A percentile compares a stretch with the other conserved stretches of the same genome.
These are phyloP conservation scores for Cyclina sinensis DNA, from an alignment of 1,140 invertebrate species.

Conservation along the genomic window DNA sequence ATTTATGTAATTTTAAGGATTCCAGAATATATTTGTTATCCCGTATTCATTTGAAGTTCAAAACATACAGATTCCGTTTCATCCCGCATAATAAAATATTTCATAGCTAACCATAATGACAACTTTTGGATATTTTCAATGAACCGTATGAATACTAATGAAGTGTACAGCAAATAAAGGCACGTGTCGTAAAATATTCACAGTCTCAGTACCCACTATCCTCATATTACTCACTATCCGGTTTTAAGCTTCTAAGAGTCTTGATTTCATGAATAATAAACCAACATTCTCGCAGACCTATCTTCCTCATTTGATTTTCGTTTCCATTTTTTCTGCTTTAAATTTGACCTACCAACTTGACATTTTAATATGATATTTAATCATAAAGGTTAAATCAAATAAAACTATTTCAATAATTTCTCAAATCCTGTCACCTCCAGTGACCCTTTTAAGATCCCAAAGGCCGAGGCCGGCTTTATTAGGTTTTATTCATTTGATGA, in stretches of 20 bases:
- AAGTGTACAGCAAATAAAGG: conserved; percentile 53
- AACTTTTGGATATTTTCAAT: conserved; percentile 18
- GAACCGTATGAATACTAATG: conserved; percentile 34
- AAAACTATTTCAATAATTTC: conserved; percentile 50
- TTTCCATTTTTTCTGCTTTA: not conserved
- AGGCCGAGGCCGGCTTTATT: conserved; percentile 3
- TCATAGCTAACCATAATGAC: not conserved
- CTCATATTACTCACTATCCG: too few relatives aligned
- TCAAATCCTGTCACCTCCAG: not conserved
- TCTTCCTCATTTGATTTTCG: too few relatives aligned
- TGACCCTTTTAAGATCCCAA: not conserved
- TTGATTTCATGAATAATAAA: too few relatives aligned
- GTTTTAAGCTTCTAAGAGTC: too few relatives aligned
- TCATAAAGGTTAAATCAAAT: conserved; percentile 30
- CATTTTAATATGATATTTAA: conserved; percentile 44
- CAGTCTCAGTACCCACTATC: too few relatives aligned
- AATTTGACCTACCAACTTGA: not conserved
- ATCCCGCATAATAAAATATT: conserved; percentile 16
- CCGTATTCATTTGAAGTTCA: not conserved
- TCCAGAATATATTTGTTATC: conserved; percentile 4
- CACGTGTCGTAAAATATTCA: conserved; percentile 40
- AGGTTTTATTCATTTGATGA: conserved; percentile 25
- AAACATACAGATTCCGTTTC: not conserved
- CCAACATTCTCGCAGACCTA: too few relatives aligned
- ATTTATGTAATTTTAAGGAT: conserved; percentile 18